Conservation (phyloP, 2,113 vertebrate genomes). For the Melanerpes aurifrons region DNA sequence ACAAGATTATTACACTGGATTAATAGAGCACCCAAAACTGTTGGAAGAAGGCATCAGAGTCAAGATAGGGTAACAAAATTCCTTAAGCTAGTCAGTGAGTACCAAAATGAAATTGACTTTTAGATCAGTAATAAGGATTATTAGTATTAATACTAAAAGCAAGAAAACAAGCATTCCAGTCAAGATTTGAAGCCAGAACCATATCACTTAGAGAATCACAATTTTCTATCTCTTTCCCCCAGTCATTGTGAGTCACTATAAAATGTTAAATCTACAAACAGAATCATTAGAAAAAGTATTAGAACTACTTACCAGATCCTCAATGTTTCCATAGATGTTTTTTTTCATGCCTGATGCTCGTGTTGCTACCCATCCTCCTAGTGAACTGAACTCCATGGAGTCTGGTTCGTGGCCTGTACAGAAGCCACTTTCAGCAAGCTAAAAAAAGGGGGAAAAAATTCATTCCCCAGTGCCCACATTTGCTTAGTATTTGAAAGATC, state of each 20-base stretch:
- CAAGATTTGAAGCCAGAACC: neutral
- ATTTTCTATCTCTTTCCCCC: neutral
- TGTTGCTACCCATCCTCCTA: slow-evolving; percentile 98
- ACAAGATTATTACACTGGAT: neutral
- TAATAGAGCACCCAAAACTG: neutral
- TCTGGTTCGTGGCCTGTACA: slow-evolving; percentile 98
- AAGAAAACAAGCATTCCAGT: neutral
- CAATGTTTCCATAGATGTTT: slow-evolving; percentile 98
- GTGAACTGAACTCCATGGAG: slow-evolving; percentile 97
- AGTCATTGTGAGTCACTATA: neutral
- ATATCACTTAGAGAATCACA: neutral
- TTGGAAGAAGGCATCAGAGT: neutral
- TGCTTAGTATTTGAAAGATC: neutral
- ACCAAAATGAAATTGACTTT: neutral
- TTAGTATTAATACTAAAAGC: neutral
- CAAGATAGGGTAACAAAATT: neutral
- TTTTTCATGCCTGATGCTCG: slow-evolving; percentile 99
- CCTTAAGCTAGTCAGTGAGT: neutral
- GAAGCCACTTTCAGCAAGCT: slow-evolving; percentile 96
- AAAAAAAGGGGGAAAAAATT: slow-evolving; percentile 45
- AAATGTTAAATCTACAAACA: neutral
- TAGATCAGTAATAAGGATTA: neutral
- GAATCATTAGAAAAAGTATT: neutral
- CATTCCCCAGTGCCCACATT: slow-evolving; percentile 7
- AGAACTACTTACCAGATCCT: slow-evolving; percentile 88